These are phyloP conservation scores for Temnothorax unifasciatus DNA, from an alignment of 2,888 invertebrate genomes.

Conservation along the genomic window DNA sequence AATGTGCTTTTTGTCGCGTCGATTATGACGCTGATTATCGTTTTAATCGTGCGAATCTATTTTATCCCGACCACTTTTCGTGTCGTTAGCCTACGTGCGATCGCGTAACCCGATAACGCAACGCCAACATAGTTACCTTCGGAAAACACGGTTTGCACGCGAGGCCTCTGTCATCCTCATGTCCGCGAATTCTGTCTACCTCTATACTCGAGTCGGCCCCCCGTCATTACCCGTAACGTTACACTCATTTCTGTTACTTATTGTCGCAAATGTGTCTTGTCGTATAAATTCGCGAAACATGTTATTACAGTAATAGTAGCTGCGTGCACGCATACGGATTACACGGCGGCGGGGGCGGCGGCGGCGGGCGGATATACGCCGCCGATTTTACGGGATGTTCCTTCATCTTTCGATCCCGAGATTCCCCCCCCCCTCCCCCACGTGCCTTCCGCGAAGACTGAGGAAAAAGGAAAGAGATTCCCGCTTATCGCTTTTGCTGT, in stretches of 20 bases:
- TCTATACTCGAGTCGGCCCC: conserved; percentile 20
- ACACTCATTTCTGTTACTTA: conserved; percentile 68
- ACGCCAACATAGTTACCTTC: conserved; percentile 62
- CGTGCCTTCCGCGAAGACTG: background rate
- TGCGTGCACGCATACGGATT: conserved; percentile 46
- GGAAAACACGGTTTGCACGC: conserved; percentile 63
- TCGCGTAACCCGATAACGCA: conserved; percentile 64
- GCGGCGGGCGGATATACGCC: conserved; percentile 7
- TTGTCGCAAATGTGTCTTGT: conserved; percentile 69
- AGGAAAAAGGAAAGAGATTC: background rate
- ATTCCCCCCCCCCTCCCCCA: background rate
- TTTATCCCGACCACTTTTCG: conserved; percentile 48
- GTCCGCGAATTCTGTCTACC: conserved; percentile 64
- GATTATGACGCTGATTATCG: conserved; percentile 29
- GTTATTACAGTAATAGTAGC: conserved; percentile 50
- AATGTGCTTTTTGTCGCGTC: conserved; percentile 12
- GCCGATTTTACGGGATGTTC: conserved; percentile 19
- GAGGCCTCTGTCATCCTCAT: conserved; percentile 45
- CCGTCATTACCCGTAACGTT: conserved; percentile 65
- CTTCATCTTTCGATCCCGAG: conserved; percentile 32
- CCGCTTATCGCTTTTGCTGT: background rate
- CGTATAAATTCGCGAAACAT: conserved; percentile 76
- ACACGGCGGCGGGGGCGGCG: background rate
- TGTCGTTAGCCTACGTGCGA: conserved; percentile 67
- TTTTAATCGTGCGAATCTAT: conserved; percentile 50